These are phyloP conservation scores for Podarcis muralis DNA, from an alignment of 2,113 vertebrate species.

Conservation along the genomic window DNA sequence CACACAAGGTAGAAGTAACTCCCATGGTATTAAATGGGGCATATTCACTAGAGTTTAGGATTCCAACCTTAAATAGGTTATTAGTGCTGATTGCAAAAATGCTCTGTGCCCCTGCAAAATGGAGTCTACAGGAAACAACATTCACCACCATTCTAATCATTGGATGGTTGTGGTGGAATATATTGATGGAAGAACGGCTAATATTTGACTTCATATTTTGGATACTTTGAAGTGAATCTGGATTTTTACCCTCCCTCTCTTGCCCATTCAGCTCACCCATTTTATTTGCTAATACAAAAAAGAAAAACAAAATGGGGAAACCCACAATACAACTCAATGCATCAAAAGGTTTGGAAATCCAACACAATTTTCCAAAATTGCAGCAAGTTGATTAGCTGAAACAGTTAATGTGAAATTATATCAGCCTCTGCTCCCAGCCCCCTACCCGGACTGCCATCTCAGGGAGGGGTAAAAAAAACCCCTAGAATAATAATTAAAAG, in stretches of 20 bases:
- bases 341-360: background rate
- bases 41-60: background rate
- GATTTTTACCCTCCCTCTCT: background rate
- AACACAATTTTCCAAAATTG: background rate
- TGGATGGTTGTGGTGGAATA: background rate
- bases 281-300: background rate
- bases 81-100: background rate
- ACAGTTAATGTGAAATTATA: slow-evolving; percentile 64
- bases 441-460: slow-evolving; percentile 40
- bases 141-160: too few species aligned
- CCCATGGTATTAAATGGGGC: too few species aligned
- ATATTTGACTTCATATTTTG: background rate
- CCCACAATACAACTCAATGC: background rate
- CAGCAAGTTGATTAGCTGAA: slow-evolving; percentile 51
- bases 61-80: background rate
- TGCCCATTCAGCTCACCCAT: background rate
- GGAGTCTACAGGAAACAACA: too few species aligned
- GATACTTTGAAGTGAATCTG: background rate
- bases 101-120: background rate
- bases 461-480: slow-evolving; percentile 16
- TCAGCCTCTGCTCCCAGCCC: slow-evolving; percentile 54
- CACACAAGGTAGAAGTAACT: too few species aligned
- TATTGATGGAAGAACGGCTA: background rate
- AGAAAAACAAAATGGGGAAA: background rate
- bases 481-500: slow-evolving; percentile 94